phyloP scores from a whole-genome alignment of 2,888 invertebrate genomes.

The Cephus pygmeus region DNA sequence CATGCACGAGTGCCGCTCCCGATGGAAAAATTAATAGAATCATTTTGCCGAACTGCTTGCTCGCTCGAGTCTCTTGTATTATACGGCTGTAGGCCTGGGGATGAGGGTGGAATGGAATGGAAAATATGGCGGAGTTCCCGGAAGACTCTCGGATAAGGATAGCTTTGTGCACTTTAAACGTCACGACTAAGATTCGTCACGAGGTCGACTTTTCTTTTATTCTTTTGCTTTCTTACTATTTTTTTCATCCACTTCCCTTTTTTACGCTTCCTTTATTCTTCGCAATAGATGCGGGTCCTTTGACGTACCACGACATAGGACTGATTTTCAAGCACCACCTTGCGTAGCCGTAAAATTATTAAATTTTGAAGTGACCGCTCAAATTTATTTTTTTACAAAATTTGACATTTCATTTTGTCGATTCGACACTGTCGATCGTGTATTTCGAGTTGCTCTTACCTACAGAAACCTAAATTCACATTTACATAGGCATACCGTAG shows the following conservation, averaged over 20 bases:
- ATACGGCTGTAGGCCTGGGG: constrained; percentile 14
- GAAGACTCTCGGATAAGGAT: constrained; percentile 43
- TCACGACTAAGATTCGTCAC: constrained; percentile 51
- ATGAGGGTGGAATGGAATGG: constrained; percentile 33
- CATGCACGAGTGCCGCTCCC: constrained; percentile 63
- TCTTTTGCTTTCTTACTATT: background rate
- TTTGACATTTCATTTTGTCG: no score
- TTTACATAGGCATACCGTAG: background rate
- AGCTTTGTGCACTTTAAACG: constrained; percentile 51
- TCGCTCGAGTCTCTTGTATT: constrained; percentile 22
- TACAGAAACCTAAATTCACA: background rate
- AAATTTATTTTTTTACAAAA: background rate
- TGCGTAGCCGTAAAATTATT: background rate
- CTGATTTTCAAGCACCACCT: background rate
- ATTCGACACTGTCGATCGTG: background rate
- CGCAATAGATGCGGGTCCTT: background rate
- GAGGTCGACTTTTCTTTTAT: constrained; percentile 21
- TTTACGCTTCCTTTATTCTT: background rate
- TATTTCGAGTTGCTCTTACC: background rate
- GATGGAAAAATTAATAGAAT: constrained; percentile 66
- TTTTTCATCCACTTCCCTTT: background rate
- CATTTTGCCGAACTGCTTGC: constrained; percentile 55
- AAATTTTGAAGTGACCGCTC: background rate
- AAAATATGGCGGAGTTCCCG: constrained; percentile 40
- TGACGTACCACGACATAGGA: background rate